A percentile compares a stretch with the other conserved stretches of the same genome.
Evolutionary conservation across 2,113 vertebrate genomes (phyloP).

Genomic region (Pachyramphus minor): DNA sequence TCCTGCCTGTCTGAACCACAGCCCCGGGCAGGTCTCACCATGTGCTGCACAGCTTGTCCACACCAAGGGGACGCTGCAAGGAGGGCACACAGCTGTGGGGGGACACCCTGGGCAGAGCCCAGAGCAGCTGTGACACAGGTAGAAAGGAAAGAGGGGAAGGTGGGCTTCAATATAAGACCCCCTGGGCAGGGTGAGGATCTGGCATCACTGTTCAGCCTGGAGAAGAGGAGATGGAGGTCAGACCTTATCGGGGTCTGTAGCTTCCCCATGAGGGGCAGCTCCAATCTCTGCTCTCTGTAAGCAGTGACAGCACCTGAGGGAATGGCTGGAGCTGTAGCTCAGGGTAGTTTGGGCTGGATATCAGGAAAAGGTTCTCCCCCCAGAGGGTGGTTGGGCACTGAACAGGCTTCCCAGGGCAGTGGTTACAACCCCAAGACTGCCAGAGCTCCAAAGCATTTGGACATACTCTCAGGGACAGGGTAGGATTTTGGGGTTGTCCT

Average conservation of each 20-base stretch:
- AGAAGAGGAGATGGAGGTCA: neutral
- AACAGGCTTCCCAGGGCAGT: neutral
- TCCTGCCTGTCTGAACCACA: neutral
- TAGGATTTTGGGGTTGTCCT: neutral
- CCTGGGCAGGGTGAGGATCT: too few species aligned
- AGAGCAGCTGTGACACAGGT: neutral
- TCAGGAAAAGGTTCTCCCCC: neutral
- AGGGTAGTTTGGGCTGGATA: neutral
- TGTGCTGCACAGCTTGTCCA: fast-evolving
- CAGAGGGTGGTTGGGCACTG: fast-evolving
- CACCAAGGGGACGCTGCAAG: neutral
- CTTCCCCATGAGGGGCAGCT: neutral
- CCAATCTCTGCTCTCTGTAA: neutral
- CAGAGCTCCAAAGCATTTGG: neutral
- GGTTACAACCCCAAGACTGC: neutral
- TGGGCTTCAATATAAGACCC: neutral
- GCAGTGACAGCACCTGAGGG: neutral
- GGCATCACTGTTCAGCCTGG: neutral
- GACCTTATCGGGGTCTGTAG: neutral
- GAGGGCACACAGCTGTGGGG: fast-evolving
- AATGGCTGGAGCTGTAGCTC: neutral
- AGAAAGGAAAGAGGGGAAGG: neutral
- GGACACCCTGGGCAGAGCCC: neutral
- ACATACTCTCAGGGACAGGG: neutral
- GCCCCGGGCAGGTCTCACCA: neutral